Percentiles rank a stretch among this genome's conserved stretches.
Evolutionary conservation across 2,888 invertebrate genomes (phyloP).

Genomic region (Apodemia zela): DNA sequence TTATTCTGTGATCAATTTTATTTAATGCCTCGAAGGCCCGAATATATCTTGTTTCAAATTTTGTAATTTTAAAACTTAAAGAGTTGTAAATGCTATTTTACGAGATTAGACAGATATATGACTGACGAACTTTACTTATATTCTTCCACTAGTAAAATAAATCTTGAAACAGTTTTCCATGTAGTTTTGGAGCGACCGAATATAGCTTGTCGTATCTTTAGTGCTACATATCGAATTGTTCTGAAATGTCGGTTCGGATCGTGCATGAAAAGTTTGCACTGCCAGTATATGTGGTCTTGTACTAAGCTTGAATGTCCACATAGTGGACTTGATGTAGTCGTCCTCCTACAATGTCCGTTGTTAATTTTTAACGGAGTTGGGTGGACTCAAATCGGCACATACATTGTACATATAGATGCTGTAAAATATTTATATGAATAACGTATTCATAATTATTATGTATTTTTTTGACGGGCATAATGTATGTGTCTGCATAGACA

Average conservation of each 20-base stretch:
- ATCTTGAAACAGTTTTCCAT: constrained; percentile 27
- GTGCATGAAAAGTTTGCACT: constrained; percentile 66
- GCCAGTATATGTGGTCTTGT: constrained; percentile 60
- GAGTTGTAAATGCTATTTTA: constrained; percentile 8
- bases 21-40: constrained; percentile 57
- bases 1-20: constrained; percentile 65
- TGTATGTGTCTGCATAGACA: constrained; percentile 67
- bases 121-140: constrained; percentile 17
- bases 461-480: constrained; percentile 57
- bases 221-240: constrained; percentile 63
- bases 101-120: constrained; percentile 17
- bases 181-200: constrained; percentile 38
- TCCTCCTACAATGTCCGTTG: constrained; percentile 25
- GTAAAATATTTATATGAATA: constrained; percentile 72
- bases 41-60: constrained; percentile 13
- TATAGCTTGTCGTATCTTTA: constrained; percentile 45
- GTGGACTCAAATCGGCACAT: constrained; percentile 47
- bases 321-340: constrained; percentile 54
- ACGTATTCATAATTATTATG: constrained; percentile 52
- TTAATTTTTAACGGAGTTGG: constrained; percentile 20
- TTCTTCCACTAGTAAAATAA: constrained; percentile 9
- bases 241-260: constrained; percentile 40
- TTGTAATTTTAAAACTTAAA: constrained; percentile 4
- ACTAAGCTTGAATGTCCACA: constrained; percentile 60
- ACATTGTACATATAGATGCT: constrained; percentile 76